Evolutionary conservation across 2,888 invertebrate genomes (phyloP), one percentile per base, ranked within the genome.

Genomic region (Oscheius sp.): DNA sequence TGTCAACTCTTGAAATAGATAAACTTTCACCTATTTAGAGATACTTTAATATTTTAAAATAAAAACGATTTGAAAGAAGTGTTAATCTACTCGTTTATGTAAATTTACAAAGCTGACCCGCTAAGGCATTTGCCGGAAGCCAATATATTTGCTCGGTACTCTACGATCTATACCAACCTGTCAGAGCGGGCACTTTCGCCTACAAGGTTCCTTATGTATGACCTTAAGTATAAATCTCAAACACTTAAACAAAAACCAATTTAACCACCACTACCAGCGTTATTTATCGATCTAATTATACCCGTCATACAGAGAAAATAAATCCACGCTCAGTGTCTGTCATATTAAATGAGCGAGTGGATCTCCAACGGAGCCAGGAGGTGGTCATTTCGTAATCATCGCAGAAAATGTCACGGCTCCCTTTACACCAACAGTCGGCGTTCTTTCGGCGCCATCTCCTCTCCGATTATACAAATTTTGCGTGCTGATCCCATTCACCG

Each of bases 341-440:
- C 54, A 54, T 54, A 54, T 33, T 54, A 54, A 30, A 54, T 54
- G 54, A 54, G 20, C 54, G 54, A 54, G 32, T 54, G 54, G 20
- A 33, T 17, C 20, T 32, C 20, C 17, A 22, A 22, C 33, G 54
- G 33, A 33, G 33, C 33, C 33, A 32, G 32, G 54, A 33, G 41
- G 59, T 44, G 59, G 59, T 59, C 59, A 59, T 59, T 59, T 59
- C 59, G 59, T 59, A 59, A 59, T 59, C 44, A 41, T 24, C 59
- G 59, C 44, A 59, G 59, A 59, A 59, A 59, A 59, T 59, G 59
- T 59, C 59, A 44, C 44, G 44, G 59, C 44, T 54, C 54, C 54
- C 59, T 59, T 59, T 59, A 59, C 59, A 59, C 54, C 54, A 33
- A 54, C 59, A 26, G 41, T 44, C 41, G 44, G 24, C 59, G 41